Evolutionary conservation across 2,113 vertebrate species (phyloP), one percentile per base, ranked within the genome.

Genomic region (Thalassoma bifasciatum): DNA sequence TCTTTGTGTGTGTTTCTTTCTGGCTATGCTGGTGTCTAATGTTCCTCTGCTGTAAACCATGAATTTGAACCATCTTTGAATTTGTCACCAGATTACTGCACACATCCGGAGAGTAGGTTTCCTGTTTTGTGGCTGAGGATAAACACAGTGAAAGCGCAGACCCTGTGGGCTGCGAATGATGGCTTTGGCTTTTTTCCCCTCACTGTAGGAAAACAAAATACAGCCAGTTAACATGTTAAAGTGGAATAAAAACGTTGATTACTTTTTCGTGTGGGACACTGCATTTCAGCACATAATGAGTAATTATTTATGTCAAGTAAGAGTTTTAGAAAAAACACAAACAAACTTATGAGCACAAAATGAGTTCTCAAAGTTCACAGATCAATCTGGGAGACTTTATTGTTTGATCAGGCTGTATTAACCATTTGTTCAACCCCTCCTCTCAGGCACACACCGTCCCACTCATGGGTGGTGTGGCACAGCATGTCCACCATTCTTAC

Each of bases 401-500:
- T 67, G 75, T 30, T 40, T 73, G 75, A 72, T 79, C 66, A 59
- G 84, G 72, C 44, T 77, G 62, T 81, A 42, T 81, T 67, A 77
- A 59, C 65, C 75, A 70, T 62, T 66, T 69, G 50, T 57, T 79
- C 23, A 38, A 63, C 72, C 26, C 57, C 61, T 56, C 47, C 56
- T 30, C 37, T 37, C 51, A 59, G 61, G 37, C 70, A 36, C 57
- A 53, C 13, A 52, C 13, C 63, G 30, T 66, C 82, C 42, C 66
- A 63, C 80, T 34, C 62, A 68, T 85, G 69, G 75, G 51, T 83
- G 78, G 84, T 79, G 68, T 72, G 77, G 79, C 85, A 85, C 86
- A 87, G 86, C 88, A 88, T 90, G 87, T 79, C 64, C 46, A 60
- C 83, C 46, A 60, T 82, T 77, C 83, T 84, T 84, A 64, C 72